phyloP scores from a whole-genome alignment of 2,113 vertebrate species.

The Plectropomus leopardus region DNA sequence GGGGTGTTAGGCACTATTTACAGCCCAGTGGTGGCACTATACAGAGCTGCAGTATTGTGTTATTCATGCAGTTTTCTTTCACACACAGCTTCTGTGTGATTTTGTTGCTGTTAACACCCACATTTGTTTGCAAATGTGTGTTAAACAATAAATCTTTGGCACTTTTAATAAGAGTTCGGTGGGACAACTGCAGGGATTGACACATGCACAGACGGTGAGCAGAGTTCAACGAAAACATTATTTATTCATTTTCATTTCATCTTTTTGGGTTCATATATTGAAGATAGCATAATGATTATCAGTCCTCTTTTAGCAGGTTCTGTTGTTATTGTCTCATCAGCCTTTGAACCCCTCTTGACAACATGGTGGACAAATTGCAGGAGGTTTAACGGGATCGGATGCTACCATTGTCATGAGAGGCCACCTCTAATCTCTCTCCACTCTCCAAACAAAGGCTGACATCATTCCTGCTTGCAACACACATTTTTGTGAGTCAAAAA shows the following conservation, averaged over 20 bases:
- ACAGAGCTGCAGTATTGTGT: not conserved
- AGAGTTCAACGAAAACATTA: not conserved
- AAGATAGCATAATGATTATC: constrained; percentile 16
- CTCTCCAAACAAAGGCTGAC: constrained; percentile 50
- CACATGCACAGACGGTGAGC: not conserved
- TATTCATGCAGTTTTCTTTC: constrained; percentile 16
- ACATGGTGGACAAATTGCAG: not conserved
- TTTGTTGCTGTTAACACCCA: not conserved
- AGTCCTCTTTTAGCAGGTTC: not conserved
- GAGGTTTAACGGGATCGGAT: constrained; percentile 40
- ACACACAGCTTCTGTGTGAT: constrained; percentile 1
- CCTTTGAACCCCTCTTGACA: constrained; percentile 34
- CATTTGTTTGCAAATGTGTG: constrained; percentile 6
- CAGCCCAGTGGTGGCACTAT: constrained; percentile 1
- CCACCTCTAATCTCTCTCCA: constrained; percentile 37
- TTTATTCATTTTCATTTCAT: constrained; percentile 25
- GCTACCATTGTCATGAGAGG: constrained; percentile 47
- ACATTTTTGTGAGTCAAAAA: constrained; percentile 37
- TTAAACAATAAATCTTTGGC: not conserved
- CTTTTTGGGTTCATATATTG: constrained; percentile 26
- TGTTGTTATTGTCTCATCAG: constrained; percentile 23
- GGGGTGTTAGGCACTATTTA: constrained; percentile 36
- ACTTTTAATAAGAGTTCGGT: not conserved
- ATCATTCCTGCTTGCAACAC: constrained; percentile 32
- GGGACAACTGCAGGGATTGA: not conserved